phyloP scores from a whole-genome alignment of 2,113 vertebrate species.

The Tapirus terrestris region DNA sequence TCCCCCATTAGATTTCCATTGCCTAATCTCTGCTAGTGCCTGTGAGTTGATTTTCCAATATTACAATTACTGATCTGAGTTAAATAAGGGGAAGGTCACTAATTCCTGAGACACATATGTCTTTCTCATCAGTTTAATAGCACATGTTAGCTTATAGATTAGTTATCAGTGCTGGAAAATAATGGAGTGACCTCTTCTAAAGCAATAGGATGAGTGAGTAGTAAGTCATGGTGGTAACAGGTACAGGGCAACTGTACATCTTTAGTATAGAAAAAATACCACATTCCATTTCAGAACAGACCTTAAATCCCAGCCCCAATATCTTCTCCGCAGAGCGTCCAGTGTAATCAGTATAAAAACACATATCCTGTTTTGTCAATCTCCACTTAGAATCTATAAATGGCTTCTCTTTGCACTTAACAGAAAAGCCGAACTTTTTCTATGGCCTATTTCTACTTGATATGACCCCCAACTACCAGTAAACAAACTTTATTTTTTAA shows the following conservation, averaged over 20 bases:
- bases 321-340: neutral
- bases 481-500: neutral
- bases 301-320: neutral
- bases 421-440: neutral
- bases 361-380: neutral
- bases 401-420: neutral
- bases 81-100: neutral
- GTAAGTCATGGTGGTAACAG: neutral
- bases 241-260: neutral
- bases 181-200: neutral
- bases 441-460: neutral
- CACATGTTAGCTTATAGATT: neutral
- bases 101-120: neutral
- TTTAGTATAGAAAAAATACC: neutral
- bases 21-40: neutral
- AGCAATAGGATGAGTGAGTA: neutral
- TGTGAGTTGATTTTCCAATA: neutral
- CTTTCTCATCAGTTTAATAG: neutral
- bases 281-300: neutral
- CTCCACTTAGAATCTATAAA: neutral
- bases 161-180: conserved; percentile 12
- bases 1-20: neutral
- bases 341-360: neutral
- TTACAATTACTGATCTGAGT: neutral
- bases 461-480: neutral